Conservation (phyloP, 2,888 invertebrate species). For the Bembecia ichneumoniformis region DNA sequence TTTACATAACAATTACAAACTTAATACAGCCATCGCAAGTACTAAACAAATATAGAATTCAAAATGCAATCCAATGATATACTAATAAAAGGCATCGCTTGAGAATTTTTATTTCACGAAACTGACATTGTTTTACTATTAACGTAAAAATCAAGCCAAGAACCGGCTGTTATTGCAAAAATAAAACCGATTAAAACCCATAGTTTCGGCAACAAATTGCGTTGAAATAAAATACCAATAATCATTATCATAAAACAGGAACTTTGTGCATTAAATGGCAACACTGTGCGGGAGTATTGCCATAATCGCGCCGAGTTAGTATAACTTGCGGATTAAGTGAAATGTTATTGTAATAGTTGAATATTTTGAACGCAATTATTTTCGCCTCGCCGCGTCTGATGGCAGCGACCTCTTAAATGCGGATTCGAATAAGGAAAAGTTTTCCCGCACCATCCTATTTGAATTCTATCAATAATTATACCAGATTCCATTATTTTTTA, state of each 20-base stretch:
- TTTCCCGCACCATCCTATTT: too few species aligned
- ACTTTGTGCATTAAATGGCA: background rate
- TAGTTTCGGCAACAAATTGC: background rate
- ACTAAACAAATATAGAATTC: too few species aligned
- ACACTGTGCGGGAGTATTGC: background rate
- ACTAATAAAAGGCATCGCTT: too few species aligned
- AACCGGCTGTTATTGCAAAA: background rate
- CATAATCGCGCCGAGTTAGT: background rate
- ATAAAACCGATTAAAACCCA: background rate
- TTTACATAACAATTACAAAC: too few species aligned
- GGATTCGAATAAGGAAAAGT: too few species aligned
- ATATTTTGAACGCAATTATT: constrained; percentile 1
- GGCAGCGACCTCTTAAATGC: too few species aligned
- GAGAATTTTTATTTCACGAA: background rate
- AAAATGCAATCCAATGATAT: too few species aligned
- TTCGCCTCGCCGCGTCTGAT: background rate
- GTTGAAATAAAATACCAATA: background rate
- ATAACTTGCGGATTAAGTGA: background rate
- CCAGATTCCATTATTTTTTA: too few species aligned
- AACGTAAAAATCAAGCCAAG: background rate
- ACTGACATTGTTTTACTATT: too few species aligned
- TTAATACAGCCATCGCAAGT: too few species aligned
- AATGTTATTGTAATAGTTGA: constrained; percentile 1
- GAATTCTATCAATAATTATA: too few species aligned
- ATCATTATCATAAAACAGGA: background rate